A percentile compares a stretch with the other conserved stretches of the same genome.
phyloP scores from a whole-genome alignment of 2,888 invertebrate genomes.

The Mechanitis mazaeus region DNA sequence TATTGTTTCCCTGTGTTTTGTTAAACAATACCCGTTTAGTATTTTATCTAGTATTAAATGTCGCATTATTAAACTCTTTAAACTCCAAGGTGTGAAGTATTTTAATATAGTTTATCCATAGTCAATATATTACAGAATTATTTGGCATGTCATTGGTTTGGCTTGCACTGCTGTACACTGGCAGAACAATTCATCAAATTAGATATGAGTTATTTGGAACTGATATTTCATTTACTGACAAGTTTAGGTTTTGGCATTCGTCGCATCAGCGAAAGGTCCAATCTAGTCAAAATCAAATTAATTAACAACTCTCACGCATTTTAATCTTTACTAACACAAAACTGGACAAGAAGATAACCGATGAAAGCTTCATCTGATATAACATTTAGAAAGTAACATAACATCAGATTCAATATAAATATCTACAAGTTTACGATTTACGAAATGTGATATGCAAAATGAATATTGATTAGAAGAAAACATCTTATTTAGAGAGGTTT shows the following conservation, averaged over 20 bases:
- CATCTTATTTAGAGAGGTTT: no score
- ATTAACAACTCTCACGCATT: no score
- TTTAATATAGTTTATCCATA: no score
- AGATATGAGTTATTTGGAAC: slow-evolving; percentile 54
- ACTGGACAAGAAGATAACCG: slow-evolving; percentile 15
- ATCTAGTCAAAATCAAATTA: neutral
- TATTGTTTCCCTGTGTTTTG: slow-evolving; percentile 22
- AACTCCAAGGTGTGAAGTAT: no score
- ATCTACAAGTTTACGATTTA: neutral
- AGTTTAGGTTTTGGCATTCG: slow-evolving; percentile 9
- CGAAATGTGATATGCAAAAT: slow-evolving; percentile 3
- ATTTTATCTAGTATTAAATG: no score
- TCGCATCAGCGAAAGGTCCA: slow-evolving; percentile 1
- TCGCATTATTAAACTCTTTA: no score
- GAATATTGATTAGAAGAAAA: slow-evolving; percentile 22
- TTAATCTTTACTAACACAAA: neutral
- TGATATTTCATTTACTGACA: slow-evolving; percentile 30
- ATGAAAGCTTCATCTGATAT: slow-evolving; percentile 21
- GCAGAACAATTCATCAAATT: slow-evolving; percentile 43
- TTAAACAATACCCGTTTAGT: slow-evolving; percentile 19
- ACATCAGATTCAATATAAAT: no score
- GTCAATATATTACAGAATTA: slow-evolving; percentile 17
- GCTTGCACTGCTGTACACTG: slow-evolving; percentile 30
- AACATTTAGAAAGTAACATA: slow-evolving; percentile 26
- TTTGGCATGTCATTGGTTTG: slow-evolving; percentile 28